Conservation (phyloP, 2,113 vertebrate species). For the Polypterus senegalus region DNA sequence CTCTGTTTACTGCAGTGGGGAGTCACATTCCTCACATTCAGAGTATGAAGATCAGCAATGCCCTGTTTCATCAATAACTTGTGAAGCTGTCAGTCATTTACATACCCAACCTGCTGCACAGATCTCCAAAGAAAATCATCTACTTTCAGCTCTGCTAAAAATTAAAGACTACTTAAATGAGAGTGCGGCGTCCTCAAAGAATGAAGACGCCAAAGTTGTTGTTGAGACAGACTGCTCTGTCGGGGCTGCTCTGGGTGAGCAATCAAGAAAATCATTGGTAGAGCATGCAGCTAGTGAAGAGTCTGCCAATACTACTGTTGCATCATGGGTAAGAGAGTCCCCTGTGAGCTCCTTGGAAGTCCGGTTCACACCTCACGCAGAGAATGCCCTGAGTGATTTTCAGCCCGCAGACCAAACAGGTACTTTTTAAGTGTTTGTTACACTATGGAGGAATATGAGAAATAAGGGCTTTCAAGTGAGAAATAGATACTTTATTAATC, state of each 20-base stretch:
- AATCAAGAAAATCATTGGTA: not conserved
- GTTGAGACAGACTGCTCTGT: constrained; percentile 7
- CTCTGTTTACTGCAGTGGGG: too few species aligned
- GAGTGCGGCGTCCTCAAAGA: constrained; percentile 14
- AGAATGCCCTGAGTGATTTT: constrained; percentile 53
- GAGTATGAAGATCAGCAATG: too few species aligned
- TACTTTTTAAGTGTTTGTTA: constrained; percentile 14
- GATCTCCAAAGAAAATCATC: constrained; percentile 3
- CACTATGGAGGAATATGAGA: too few species aligned
- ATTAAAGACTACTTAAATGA: constrained; percentile 31
- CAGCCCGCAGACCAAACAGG: constrained; percentile 34
- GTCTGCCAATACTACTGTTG: constrained; percentile 34
- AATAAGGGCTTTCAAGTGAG: too few species aligned
- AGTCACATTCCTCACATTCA: too few species aligned
- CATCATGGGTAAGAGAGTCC: constrained; percentile 61
- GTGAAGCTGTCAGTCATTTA: too few species aligned
- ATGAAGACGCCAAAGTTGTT: not conserved
- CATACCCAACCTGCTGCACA: not conserved
- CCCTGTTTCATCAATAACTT: too few species aligned
- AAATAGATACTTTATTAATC: too few species aligned
- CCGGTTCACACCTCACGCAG: constrained; percentile 61
- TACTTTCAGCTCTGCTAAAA: constrained; percentile 30
- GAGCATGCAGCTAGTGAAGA: constrained; percentile 28
- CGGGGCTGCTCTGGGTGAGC: not conserved
- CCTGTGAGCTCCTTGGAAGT: constrained; percentile 53